Conservation (phyloP, 2,888 invertebrate species). For the Ophioninae sp. region DNA sequence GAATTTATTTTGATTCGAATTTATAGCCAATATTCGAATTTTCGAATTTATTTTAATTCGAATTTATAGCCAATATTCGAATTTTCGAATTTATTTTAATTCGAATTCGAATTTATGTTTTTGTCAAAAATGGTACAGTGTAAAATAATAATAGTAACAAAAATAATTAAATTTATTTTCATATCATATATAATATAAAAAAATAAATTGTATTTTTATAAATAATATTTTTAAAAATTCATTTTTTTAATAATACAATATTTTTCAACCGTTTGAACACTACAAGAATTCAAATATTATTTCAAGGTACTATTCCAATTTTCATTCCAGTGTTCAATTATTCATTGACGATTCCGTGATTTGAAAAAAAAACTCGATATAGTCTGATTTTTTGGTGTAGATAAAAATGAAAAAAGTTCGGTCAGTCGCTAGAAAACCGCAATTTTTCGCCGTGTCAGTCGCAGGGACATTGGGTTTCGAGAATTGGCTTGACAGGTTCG, state of each 20-base stretch:
- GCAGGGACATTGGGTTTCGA: conserved; percentile 17
- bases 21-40: too few species aligned
- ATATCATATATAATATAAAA: too few species aligned
- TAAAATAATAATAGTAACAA: too few species aligned
- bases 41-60: too few species aligned
- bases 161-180: too few species aligned
- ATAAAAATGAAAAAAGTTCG: neutral
- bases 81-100: too few species aligned
- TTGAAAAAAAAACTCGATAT: neutral
- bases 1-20: too few species aligned
- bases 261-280: too few species aligned
- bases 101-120: too few species aligned
- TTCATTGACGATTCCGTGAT: neutral
- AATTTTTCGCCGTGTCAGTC: conserved; percentile 15
- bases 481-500: neutral
- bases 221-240: neutral
- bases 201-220: too few species aligned
- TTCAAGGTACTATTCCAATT: neutral
- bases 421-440: conserved; percentile 9
- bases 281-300: neutral
- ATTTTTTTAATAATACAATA: neutral
- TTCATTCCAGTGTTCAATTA: neutral
- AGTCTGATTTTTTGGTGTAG: neutral
- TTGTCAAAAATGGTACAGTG: too few species aligned
- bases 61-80: too few species aligned